Conservation (phyloP, 2,888 invertebrate genomes). For the Aphidoletes aphidimyza region DNA sequence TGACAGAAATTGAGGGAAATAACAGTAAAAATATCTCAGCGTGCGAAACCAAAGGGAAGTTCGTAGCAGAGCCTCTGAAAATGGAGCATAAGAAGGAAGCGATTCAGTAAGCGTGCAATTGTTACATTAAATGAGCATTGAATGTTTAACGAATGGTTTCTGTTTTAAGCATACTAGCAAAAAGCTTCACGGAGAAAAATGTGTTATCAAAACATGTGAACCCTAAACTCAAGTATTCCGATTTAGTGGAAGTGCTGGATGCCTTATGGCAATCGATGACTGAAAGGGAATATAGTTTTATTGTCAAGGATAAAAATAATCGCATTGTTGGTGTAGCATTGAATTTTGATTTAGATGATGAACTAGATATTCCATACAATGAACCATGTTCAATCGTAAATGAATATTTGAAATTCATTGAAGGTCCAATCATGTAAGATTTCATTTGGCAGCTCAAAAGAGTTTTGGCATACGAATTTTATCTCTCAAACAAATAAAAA, state of each 20-base stretch:
- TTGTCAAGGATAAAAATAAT: conserved; percentile 71
- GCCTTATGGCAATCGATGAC: conserved; percentile 78
- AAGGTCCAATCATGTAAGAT: conserved; percentile 76
- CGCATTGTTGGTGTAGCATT: conserved; percentile 75
- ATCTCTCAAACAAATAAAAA: not conserved
- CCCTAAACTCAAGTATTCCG: conserved; percentile 73
- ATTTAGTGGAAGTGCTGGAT: conserved; percentile 77
- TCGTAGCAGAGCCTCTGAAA: conserved; percentile 62
- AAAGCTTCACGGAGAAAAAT: conserved; percentile 87
- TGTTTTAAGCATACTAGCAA: conserved; percentile 78
- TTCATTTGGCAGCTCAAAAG: too few relatives aligned
- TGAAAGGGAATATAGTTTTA: conserved; percentile 78
- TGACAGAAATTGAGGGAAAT: conserved; percentile 66
- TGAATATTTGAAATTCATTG: conserved; percentile 80
- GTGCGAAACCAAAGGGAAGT: conserved; percentile 59
- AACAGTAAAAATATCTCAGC: not conserved
- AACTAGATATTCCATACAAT: conserved; percentile 77
- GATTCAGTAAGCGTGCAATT: conserved; percentile 80
- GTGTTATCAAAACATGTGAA: conserved; percentile 84
- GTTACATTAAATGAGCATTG: conserved; percentile 60
- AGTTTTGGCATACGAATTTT: conserved; percentile 57
- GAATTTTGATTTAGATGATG: conserved; percentile 84
- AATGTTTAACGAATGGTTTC: conserved; percentile 38
- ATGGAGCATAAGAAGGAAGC: conserved; percentile 74
- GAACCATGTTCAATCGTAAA: conserved; percentile 79